Base-by-base conservation (phyloP, 2,888 invertebrate genomes). In the Automeris io region DNA sequence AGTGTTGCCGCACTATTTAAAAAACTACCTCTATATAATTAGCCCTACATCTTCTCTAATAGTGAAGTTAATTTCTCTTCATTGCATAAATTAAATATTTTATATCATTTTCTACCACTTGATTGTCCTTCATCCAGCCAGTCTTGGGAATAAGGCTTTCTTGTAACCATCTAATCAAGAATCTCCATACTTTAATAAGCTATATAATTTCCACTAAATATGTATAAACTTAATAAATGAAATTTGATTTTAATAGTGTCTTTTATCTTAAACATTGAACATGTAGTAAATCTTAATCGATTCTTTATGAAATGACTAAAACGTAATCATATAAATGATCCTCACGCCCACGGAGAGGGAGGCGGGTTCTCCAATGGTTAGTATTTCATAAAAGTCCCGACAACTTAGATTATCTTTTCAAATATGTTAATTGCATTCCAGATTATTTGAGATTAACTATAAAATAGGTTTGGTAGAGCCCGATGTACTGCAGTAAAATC, bases 341-440 rank as follows among this genome's bases (percentile, higher is more conserved):
- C 37, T n/a, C 23, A 39, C 39, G 34, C 39, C 39, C 29, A 39
- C 39, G 23, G 16, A 11, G 13, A 34, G 21, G 21, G 22, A 34
- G 21, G 34, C 29, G 29, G 29, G 29, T 16, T 29, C 29, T 16
- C 29, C 16, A 16, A 24, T 23, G 31, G 31, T 11, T 18, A 29
- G 36, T 26, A 36, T 21, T 29, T 13, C 23, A 16, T 23, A 34
- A 16, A 34, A 34, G 23, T n/a, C 13, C 29, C 22, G 31, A 31
- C 25, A 37, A 37, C 24, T 33, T 33, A 33, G 38, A 38, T 38
- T 33, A 39, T 39, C 23, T 29, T 7, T 34, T 34, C 34, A 23
- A 23, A 34, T 38, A 33, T 33, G 34, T 39, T 39, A 39, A 39
- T 39, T 34, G 34, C 39, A 39, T 39, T 29, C 39, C 19, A 24